Evolutionary conservation across 2,797 vertebrate genomes (phyloP).

Genomic region (Notolepis coatsorum): DNA sequence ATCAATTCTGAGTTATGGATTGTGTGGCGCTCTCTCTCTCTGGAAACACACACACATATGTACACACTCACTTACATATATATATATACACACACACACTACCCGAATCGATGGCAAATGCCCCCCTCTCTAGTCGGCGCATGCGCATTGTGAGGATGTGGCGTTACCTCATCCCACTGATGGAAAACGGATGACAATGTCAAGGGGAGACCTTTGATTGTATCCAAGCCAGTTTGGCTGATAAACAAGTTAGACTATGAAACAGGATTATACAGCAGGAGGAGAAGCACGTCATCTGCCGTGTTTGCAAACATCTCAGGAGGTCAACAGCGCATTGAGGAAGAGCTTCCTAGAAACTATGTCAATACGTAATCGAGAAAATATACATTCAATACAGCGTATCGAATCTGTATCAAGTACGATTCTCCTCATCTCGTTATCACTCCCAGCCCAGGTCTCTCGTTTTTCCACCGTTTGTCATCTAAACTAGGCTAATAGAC

Average conservation of each 20-base stretch:
- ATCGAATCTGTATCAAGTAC: too few relatives aligned
- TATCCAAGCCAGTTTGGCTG: neutral
- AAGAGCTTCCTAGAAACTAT: too few relatives aligned
- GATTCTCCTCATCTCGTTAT: too few relatives aligned
- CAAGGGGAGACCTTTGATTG: neutral
- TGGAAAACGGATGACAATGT: constrained; percentile 14
- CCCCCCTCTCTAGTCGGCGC: neutral
- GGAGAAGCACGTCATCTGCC: too few relatives aligned
- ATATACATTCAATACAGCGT: too few relatives aligned
- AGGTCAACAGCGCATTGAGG: too few relatives aligned
- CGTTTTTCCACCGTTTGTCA: too few relatives aligned
- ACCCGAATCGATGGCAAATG: constrained; percentile 14
- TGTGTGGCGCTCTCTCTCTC: constrained; percentile 22
- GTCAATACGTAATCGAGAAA: too few relatives aligned
- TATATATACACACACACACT: neutral
- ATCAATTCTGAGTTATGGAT: constrained; percentile 75
- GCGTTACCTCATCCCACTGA: constrained; percentile 26
- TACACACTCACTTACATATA: constrained; percentile 7
- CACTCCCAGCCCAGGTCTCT: too few relatives aligned
- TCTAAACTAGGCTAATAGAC: too few relatives aligned
- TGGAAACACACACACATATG: constrained; percentile 21
- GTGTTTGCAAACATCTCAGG: too few relatives aligned
- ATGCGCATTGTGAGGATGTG: constrained; percentile 15
- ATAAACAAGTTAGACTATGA: neutral
- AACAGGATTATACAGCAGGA: too few relatives aligned